A percentile compares a stretch with the other conserved stretches of the same genome.
These are phyloP conservation scores for Pseudomyrmex dendroicus DNA, from an alignment of 1,140 invertebrate genomes.

Conservation along the genomic window DNA sequence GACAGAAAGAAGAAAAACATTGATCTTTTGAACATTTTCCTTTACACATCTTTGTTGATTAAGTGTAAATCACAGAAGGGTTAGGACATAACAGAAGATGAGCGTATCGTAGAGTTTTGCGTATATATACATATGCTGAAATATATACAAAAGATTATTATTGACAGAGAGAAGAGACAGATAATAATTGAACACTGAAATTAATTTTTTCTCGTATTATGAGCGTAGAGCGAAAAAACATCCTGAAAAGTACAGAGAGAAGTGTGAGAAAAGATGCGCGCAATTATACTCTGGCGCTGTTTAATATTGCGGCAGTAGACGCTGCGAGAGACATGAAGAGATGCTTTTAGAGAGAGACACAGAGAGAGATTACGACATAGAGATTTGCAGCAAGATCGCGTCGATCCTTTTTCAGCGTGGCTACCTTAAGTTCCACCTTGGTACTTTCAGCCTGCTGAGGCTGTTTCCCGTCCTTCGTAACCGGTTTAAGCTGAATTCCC, in stretches of 20 bases:
- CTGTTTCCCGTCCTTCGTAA: conserved; percentile 83
- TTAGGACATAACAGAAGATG: conserved; percentile 24
- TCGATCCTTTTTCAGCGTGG: conserved; percentile 67
- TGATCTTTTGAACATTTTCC: background rate
- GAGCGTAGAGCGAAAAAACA: background rate
- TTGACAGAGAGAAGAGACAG: conserved; percentile 4
- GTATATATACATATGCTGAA: background rate
- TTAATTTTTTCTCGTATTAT: conserved; percentile 40
- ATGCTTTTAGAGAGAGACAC: conserved; percentile 31
- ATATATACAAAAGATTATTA: conserved; percentile 25
- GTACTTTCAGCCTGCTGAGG: conserved; percentile 84
- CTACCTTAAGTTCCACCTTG: conserved; percentile 81
- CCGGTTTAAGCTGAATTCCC: conserved; percentile 87
- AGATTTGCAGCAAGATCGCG: conserved; percentile 41
- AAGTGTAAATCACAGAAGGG: conserved; percentile 19
- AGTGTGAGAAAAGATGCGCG: background rate
- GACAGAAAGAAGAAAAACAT: conserved; percentile 19
- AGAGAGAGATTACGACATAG: conserved; percentile 31
- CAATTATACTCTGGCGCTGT: conserved; percentile 23
- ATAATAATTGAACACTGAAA: background rate
- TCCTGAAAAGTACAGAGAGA: background rate
- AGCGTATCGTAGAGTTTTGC: background rate
- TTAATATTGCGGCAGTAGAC: conserved; percentile 19
- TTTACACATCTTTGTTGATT: conserved; percentile 17
- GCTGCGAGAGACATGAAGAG: conserved; percentile 13